Conservation (phyloP, 2,888 invertebrate genomes). For the Lypha dubia region DNA sequence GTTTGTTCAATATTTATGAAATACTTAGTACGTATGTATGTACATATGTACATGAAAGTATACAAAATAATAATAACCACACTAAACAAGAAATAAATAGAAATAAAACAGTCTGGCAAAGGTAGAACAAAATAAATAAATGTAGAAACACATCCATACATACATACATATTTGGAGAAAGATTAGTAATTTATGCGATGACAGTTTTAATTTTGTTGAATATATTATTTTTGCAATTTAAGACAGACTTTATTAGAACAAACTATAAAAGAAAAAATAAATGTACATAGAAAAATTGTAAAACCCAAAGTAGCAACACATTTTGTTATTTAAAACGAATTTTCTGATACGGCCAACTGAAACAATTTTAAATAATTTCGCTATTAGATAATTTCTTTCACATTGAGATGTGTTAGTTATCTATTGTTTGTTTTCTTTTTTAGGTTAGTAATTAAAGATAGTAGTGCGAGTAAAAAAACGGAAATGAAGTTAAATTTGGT, state of each 20-base stretch:
- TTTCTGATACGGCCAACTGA: slow-evolving; percentile 24
- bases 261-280: slow-evolving; percentile 16
- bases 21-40: slow-evolving; percentile 2
- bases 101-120: slow-evolving; percentile 49
- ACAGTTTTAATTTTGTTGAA: slow-evolving; percentile 67
- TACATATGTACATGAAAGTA: slow-evolving; percentile 8
- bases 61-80: slow-evolving; percentile 10
- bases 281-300: slow-evolving; percentile 19
- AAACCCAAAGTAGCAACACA: slow-evolving; percentile 37
- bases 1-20: slow-evolving; percentile 50
- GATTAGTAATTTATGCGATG: slow-evolving; percentile 68
- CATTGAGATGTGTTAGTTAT: slow-evolving; percentile 63
- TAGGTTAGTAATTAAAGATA: slow-evolving; percentile 46
- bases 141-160: slow-evolving; percentile 33
- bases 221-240: slow-evolving; percentile 56
- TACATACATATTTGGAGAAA: slow-evolving; percentile 56
- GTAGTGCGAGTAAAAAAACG: slow-evolving; percentile 16
- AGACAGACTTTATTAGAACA: slow-evolving; percentile 59
- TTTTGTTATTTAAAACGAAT: slow-evolving; percentile 28
- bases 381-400: slow-evolving; percentile 65
- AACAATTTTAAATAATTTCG: slow-evolving; percentile 45
- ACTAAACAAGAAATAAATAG: slow-evolving; percentile 36
- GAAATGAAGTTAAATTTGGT: slow-evolving; percentile 43
- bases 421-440: slow-evolving; percentile 55
- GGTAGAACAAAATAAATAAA: slow-evolving; percentile 36